A percentile compares a stretch with the other conserved stretches of the same genome.
phyloP scores from a whole-genome alignment of 2,797 vertebrate species.

The Sciurus carolinensis region DNA sequence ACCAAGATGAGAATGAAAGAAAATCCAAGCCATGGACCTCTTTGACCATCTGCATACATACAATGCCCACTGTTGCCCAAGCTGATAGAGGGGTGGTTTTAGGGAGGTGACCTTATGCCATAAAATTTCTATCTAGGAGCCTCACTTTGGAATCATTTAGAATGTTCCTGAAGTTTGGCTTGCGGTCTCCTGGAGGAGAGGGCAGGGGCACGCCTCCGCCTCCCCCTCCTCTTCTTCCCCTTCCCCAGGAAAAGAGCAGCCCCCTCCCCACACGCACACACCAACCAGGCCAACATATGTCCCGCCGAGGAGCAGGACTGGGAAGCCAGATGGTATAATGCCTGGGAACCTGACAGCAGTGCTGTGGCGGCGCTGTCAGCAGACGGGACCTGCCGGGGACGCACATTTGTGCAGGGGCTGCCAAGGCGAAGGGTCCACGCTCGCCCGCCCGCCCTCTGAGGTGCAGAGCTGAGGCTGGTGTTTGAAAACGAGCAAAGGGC shows the following conservation, averaged over 20 bases:
- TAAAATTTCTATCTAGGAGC: background rate
- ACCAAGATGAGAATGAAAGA: background rate
- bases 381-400: conserved; percentile 76
- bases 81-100: background rate
- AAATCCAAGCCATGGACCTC: background rate
- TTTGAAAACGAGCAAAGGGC: conserved; percentile 79
- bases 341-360: conserved; percentile 76
- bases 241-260: background rate
- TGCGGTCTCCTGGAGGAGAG: background rate
- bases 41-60: background rate
- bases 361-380: conserved; percentile 5
- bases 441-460: conserved; percentile 27
- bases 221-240: background rate
- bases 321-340: conserved; percentile 79
- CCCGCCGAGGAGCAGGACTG: conserved; percentile 51
- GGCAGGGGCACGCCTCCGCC: background rate
- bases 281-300: conserved; percentile 68
- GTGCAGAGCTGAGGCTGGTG: background rate
- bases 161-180: background rate
- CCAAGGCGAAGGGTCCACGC: conserved; percentile 67
- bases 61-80: background rate
- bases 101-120: background rate
- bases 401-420: conserved; percentile 69
- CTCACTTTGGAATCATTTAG: background rate
- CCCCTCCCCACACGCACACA: background rate